Percentiles rank a stretch among this genome's conserved stretches.
These are phyloP conservation scores for Cyrtodaria siliqua DNA, from an alignment of 2,888 invertebrate genomes.

Conservation along the genomic window DNA sequence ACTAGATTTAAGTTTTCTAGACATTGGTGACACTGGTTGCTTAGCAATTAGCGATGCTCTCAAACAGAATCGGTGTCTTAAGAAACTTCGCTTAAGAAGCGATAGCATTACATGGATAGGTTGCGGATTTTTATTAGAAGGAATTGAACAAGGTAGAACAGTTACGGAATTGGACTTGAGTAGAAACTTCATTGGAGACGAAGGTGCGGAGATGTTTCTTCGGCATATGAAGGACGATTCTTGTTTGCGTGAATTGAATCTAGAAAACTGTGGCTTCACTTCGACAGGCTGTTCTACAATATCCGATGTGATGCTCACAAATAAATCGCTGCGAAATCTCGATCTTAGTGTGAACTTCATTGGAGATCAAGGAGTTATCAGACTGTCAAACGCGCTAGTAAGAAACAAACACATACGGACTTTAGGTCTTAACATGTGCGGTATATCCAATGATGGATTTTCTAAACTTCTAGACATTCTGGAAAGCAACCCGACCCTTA, in stretches of 20 bases:
- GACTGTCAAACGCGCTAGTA: slow-evolving; percentile 79
- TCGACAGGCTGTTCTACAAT: slow-evolving; percentile 76
- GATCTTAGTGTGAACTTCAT: slow-evolving; percentile 83
- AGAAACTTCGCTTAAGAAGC: slow-evolving; percentile 80
- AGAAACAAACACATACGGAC: slow-evolving; percentile 77
- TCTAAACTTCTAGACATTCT: slow-evolving; percentile 80
- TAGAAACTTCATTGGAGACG: slow-evolving; percentile 81
- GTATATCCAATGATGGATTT: slow-evolving; percentile 83
- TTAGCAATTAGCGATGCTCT: slow-evolving; percentile 77
- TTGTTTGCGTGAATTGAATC: slow-evolving; percentile 77
- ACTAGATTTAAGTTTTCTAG: slow-evolving; percentile 84
- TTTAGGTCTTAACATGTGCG: slow-evolving; percentile 84
- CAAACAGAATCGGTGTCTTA: slow-evolving; percentile 74
- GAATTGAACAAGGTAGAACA: slow-evolving; percentile 76
- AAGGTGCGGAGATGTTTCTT: slow-evolving; percentile 76
- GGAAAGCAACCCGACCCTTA: slow-evolving; percentile 78
- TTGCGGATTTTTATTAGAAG: slow-evolving; percentile 78
- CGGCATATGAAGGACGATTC: slow-evolving; percentile 80
- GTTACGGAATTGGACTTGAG: slow-evolving; percentile 82
- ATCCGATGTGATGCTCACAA: slow-evolving; percentile 79
- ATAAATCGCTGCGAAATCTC: slow-evolving; percentile 75
- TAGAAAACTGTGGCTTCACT: slow-evolving; percentile 83
- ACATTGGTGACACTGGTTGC: slow-evolving; percentile 80
- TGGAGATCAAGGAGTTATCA: slow-evolving; percentile 77
- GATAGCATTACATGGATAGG: slow-evolving; percentile 80